phyloP scores from a whole-genome alignment of 2,888 invertebrate genomes.

The Chirona hameri region DNA sequence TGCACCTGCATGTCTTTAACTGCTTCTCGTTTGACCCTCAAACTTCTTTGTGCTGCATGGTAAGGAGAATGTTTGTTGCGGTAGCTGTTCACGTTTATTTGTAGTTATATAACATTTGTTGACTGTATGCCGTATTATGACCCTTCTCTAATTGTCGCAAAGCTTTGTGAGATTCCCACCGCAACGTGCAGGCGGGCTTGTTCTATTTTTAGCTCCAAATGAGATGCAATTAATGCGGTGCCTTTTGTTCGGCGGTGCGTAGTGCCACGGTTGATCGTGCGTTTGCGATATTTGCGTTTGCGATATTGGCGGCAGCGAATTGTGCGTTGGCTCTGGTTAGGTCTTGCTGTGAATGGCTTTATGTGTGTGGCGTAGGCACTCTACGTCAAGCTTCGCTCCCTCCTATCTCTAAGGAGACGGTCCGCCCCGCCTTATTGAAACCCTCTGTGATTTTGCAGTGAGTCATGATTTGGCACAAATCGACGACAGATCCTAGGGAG shows the following conservation, averaged over 20 bases:
- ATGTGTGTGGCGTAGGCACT: not conserved
- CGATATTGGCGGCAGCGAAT: too few relatives aligned
- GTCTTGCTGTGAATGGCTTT: not conserved
- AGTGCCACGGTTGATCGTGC: too few relatives aligned
- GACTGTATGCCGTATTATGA: too few relatives aligned
- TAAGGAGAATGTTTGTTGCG: too few relatives aligned
- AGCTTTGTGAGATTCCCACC: not conserved
- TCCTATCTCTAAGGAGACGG: not conserved
- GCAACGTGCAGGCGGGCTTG: not conserved
- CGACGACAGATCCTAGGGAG: too few relatives aligned
- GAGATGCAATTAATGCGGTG: not conserved
- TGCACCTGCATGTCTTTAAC: too few relatives aligned
- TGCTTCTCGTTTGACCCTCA: too few relatives aligned
- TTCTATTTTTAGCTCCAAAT: not conserved
- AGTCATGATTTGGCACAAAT: not conserved
- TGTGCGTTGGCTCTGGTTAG: not conserved
- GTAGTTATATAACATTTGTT: too few relatives aligned
- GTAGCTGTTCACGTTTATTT: too few relatives aligned
- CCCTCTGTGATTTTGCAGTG: slow-evolving; percentile 4
- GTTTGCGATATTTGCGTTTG: too few relatives aligned
- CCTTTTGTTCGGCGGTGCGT: not conserved
- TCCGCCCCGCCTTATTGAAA: slow-evolving; percentile 9
- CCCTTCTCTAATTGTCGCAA: too few relatives aligned
- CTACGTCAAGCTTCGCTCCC: not conserved
- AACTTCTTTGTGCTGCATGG: too few relatives aligned